Evolutionary conservation across 2,888 invertebrate species (phyloP).

Genomic region (Ichneumoninae sp.): DNA sequence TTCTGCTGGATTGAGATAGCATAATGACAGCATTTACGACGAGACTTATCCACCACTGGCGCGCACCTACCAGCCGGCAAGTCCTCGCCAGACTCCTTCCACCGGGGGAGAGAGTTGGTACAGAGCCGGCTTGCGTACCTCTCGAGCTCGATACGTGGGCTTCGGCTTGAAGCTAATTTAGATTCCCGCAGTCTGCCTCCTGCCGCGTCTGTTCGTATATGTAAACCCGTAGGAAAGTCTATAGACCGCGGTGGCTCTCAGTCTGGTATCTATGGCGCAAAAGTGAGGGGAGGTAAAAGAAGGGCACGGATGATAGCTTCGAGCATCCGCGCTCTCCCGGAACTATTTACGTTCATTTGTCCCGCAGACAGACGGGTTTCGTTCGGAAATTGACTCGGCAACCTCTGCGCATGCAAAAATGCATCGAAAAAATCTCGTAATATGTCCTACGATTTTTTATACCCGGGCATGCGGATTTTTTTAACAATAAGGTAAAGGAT

Average conservation of each 20-base stretch:
- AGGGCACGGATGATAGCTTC: not conserved
- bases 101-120: not conserved
- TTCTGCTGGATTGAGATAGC: constrained; percentile 77
- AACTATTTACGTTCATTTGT: constrained; percentile 17
- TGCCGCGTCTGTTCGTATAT: constrained; percentile 19
- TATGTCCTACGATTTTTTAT: not conserved
- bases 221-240: constrained; percentile 40
- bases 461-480: not conserved
- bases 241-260: constrained; percentile 5
- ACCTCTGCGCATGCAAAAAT: not conserved
- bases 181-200: constrained; percentile 7
- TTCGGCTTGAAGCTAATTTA: constrained; percentile 50
- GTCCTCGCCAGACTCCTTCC: constrained; percentile 22
- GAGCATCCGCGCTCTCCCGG: not conserved
- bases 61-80: constrained; percentile 36
- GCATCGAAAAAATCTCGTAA: too few species aligned
- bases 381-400: not conserved
- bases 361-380: not conserved
- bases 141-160: constrained; percentile 53
- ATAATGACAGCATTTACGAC: constrained; percentile 78
- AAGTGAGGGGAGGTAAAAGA: constrained; percentile 9
- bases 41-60: constrained; percentile 73
- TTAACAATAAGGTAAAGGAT: too few species aligned
- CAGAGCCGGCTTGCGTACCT: constrained; percentile 36
- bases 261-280: not conserved